phyloP scores from a whole-genome alignment of 1,140 invertebrate species.

The Eupristina koningsbergeri region DNA sequence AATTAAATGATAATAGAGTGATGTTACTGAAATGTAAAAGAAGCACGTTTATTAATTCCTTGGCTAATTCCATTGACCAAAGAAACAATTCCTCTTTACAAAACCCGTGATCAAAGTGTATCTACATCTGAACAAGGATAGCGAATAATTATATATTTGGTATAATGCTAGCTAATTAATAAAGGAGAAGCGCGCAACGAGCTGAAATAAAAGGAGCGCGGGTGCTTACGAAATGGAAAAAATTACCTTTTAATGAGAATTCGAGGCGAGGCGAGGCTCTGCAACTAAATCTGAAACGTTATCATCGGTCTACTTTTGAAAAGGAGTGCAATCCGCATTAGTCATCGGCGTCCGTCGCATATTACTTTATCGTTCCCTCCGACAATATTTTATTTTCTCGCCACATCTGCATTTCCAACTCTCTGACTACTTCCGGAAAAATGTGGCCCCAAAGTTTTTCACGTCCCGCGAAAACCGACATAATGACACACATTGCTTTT shows the following conservation, averaged over 20 bases:
- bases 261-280: neutral
- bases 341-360: conserved; percentile 17
- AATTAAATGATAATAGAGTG: no score
- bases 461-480: neutral
- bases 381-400: neutral
- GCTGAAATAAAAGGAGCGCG: neutral
- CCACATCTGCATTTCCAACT: neutral
- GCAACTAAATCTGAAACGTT: conserved; percentile 31
- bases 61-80: neutral
- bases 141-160: neutral
- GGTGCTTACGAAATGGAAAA: conserved; percentile 29
- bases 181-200: neutral
- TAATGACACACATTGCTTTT: no score
- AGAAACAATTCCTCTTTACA: neutral
- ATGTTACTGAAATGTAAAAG: no score
- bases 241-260: conserved; percentile 33
- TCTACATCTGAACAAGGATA: neutral
- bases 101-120: no score
- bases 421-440: conserved; percentile 9
- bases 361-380: conserved; percentile 1
- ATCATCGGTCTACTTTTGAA: conserved; percentile 46
- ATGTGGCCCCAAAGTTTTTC: conserved; percentile 2
- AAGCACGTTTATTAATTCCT: no score
- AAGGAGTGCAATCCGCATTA: conserved; percentile 33
- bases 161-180: neutral